These are phyloP conservation scores for Formicarius rufipectus DNA, from an alignment of 2,113 vertebrate species.

Conservation along the genomic window DNA sequence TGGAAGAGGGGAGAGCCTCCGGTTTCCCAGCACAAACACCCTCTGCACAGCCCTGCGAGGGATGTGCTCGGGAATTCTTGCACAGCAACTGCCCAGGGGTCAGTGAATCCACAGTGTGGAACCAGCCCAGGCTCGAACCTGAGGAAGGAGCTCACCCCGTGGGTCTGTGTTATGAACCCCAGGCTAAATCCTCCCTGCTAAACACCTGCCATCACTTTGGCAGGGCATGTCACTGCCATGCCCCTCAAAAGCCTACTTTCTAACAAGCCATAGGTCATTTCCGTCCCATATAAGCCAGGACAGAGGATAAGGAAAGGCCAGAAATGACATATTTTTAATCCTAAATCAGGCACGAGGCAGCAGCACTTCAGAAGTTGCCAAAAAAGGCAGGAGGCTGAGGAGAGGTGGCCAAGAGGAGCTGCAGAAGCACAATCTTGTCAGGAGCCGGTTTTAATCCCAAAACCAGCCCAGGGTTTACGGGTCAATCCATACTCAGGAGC, in stretches of 20 bases:
- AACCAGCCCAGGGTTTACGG: not conserved
- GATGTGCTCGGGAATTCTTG: not conserved
- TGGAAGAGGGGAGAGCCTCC: not conserved
- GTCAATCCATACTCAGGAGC: not conserved
- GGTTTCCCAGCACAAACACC: not conserved
- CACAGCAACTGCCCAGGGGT: not conserved
- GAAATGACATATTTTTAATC: not conserved
- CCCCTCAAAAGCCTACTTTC: not conserved
- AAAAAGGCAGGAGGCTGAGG: not conserved
- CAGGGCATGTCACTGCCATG: not conserved
- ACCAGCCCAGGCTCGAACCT: not conserved
- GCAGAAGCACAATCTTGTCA: not conserved
- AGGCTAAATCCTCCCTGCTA: not conserved
- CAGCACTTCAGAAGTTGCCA: not conserved
- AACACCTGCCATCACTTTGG: not conserved
- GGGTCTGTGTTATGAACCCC: not conserved
- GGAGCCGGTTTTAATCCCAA: not conserved
- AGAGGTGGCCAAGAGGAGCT: not conserved
- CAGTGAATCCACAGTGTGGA: accelerated
- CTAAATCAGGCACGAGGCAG: not conserved
- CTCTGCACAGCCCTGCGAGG: not conserved
- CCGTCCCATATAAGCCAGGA: not conserved
- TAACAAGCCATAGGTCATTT: not conserved
- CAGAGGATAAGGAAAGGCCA: not conserved
- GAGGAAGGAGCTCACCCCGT: not conserved